These are phyloP conservation scores for Clarias batrachus DNA, from an alignment of 2,113 vertebrate species.

Conservation along the genomic window DNA sequence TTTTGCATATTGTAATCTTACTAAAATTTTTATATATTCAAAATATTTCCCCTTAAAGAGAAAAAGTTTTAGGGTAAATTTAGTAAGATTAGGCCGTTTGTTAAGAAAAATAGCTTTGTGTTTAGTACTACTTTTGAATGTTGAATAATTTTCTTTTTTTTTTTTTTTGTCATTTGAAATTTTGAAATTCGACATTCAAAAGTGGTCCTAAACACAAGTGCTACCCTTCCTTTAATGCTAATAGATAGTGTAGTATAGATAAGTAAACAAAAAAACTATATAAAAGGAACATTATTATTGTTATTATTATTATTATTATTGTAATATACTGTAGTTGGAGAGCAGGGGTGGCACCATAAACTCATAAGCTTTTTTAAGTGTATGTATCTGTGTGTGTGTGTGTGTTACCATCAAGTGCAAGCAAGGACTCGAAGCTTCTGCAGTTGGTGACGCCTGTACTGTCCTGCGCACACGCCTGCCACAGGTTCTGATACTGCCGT, in stretches of 20 bases:
- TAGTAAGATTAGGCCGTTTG: no score
- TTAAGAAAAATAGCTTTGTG: neutral
- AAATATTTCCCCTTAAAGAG: no score
- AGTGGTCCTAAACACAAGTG: neutral
- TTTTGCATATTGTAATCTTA: no score
- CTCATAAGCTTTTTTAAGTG: neutral
- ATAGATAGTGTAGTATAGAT: neutral
- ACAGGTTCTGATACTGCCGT: conserved; percentile 71
- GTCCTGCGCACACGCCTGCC: conserved; percentile 70
- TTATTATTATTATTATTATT: neutral
- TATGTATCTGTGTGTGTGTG: neutral
- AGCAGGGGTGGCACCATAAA: neutral
- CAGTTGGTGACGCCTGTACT: conserved; percentile 74
- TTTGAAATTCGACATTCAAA: neutral
- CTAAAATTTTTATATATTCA: no score
- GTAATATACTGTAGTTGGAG: no score
- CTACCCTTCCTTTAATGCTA: neutral
- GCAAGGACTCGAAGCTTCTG: conserved; percentile 67
- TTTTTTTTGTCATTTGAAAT: no score
- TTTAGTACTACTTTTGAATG: neutral
- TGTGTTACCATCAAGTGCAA: conserved; percentile 67
- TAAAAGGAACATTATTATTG: no score
- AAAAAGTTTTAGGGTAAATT: no score
- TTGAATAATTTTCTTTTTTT: neutral
- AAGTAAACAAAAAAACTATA: neutral